Conservation (phyloP, 2,113 vertebrate species). For the Lagopus leucura region DNA sequence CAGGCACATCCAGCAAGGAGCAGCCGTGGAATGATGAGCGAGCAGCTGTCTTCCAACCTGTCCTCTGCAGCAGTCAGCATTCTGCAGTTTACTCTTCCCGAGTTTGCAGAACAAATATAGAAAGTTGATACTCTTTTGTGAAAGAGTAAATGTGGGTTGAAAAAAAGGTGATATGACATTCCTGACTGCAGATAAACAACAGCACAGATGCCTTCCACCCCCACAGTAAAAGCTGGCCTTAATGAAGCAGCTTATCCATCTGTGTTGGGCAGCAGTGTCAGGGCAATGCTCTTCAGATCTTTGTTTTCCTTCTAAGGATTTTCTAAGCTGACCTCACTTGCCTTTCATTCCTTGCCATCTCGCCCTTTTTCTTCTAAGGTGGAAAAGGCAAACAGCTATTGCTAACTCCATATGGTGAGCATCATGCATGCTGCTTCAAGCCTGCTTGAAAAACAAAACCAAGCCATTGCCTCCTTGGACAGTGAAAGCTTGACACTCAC, state of each 20-base stretch:
- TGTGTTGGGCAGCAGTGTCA: background rate
- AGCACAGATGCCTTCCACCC: background rate
- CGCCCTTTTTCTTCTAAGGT: background rate
- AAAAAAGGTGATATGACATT: background rate
- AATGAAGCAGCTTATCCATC: background rate
- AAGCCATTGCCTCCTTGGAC: background rate
- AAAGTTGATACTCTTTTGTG: constrained; percentile 14
- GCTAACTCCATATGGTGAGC: background rate
- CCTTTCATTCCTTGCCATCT: background rate
- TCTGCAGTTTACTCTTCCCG: constrained; percentile 82
- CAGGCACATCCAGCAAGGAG: background rate
- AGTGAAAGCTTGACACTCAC: background rate
- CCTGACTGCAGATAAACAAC: background rate
- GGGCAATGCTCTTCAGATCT: background rate
- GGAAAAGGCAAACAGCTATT: background rate
- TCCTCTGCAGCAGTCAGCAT: background rate
- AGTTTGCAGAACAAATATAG: constrained; percentile 88
- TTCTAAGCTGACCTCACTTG: background rate
- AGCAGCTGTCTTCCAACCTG: background rate
- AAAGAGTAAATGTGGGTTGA: constrained; percentile 62
- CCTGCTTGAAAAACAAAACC: accelerated
- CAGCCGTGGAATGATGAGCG: background rate
- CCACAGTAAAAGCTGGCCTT: background rate
- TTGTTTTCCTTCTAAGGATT: background rate
- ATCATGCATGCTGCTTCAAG: accelerated